Evolutionary conservation across 2,113 vertebrate genomes (phyloP).

Genomic region (Abramis brama): DNA sequence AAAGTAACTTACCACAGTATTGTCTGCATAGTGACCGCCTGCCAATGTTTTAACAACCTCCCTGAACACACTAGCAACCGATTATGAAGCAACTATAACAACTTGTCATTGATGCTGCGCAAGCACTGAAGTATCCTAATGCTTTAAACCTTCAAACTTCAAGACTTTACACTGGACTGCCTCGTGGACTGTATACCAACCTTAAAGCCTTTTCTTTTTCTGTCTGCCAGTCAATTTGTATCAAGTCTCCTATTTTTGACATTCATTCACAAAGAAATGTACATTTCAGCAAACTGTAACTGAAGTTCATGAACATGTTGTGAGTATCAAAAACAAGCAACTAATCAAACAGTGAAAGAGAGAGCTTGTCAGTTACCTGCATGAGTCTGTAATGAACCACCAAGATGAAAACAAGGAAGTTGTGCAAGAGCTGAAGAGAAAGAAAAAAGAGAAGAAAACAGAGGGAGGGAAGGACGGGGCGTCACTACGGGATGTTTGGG

Average conservation of each 20-base stretch:
- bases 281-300: neutral
- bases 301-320: neutral
- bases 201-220: neutral
- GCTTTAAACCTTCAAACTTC: neutral
- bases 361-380: conserved; percentile 9
- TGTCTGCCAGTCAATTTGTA: neutral
- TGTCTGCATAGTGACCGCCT: neutral
- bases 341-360: neutral
- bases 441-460: conserved; percentile 7
- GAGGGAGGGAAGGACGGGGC: conserved; percentile 15
- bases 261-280: neutral
- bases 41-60: neutral
- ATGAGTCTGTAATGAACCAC: neutral
- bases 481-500: conserved; percentile 15
- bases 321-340: neutral
- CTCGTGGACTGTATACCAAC: neutral
- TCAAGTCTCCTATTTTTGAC: neutral
- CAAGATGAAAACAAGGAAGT: conserved; percentile 15
- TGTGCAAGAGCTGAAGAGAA: neutral
- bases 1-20: neutral
- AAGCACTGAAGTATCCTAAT: neutral
- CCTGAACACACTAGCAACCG: neutral
- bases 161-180: neutral
- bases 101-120: neutral
- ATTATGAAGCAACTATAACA: neutral